These are phyloP conservation scores for Nesogale talazaci DNA, from an alignment of 2,113 vertebrate species.

Conservation along the genomic window DNA sequence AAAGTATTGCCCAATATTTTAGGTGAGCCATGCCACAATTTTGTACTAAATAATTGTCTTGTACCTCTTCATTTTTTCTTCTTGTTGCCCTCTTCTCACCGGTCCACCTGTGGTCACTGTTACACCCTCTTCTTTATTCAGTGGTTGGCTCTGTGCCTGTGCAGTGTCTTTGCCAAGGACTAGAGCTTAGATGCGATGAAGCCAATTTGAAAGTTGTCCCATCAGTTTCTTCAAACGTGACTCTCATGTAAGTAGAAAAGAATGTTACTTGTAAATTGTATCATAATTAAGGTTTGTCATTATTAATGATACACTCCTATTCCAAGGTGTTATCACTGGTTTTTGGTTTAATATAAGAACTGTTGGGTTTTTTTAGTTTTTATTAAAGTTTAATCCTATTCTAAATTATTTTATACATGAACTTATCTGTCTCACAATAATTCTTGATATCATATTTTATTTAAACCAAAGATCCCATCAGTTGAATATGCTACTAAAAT, in stretches of 20 bases:
- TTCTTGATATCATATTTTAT: constrained; percentile 4
- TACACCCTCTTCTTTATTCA: constrained; percentile 72
- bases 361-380: constrained; percentile 8
- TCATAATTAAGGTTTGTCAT: background rate
- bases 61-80: constrained; percentile 3
- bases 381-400: background rate
- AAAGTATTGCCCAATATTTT: constrained; percentile 40
- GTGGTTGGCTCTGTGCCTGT: constrained; percentile 90
- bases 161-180: constrained; percentile 90
- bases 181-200: constrained; percentile 93
- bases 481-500: background rate
- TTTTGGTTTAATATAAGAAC: background rate
- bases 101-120: background rate
- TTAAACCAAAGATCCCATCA: constrained; percentile 35
- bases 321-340: constrained; percentile 1
- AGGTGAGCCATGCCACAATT: background rate
- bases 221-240: constrained; percentile 92
- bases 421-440: background rate
- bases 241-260: constrained; percentile 92
- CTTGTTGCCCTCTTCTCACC: background rate
- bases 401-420: background rate
- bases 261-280: background rate
- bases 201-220: constrained; percentile 89
- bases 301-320: background rate
- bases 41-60: constrained; percentile 38